phyloP scores from a whole-genome alignment of 2,797 vertebrate genomes.

The Darevskia nairensis region DNA sequence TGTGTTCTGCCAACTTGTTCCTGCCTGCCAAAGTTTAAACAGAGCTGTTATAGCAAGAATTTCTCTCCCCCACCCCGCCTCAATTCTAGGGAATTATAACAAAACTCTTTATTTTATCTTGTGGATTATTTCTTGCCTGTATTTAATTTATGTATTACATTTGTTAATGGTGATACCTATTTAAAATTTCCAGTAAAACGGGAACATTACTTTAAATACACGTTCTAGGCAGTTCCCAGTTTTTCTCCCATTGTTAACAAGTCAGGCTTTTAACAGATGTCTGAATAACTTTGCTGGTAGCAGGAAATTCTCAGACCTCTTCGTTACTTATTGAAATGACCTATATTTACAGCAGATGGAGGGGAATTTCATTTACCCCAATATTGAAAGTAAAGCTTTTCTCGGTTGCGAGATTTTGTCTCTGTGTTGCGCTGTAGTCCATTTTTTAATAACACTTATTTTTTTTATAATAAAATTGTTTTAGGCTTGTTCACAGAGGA shows the following conservation, averaged over 20 bases:
- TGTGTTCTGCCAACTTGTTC: constrained; percentile 64
- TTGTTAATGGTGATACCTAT: constrained; percentile 66
- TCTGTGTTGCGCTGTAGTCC: constrained; percentile 61
- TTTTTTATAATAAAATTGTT: constrained; percentile 60
- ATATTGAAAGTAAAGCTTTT: constrained; percentile 53
- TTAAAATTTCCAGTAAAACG: constrained; percentile 62
- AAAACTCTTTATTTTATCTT: constrained; percentile 61
- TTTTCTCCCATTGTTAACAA: constrained; percentile 68
- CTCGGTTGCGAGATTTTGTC: constrained; percentile 47
- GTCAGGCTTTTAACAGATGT: constrained; percentile 72
- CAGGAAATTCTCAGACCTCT: constrained; percentile 69
- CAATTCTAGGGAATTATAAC: constrained; percentile 29
- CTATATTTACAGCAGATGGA: constrained; percentile 72
- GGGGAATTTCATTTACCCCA: constrained; percentile 66
- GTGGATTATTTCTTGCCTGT: constrained; percentile 61
- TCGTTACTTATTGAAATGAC: constrained; percentile 72
- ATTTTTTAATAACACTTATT: constrained; percentile 74
- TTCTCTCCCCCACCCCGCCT: constrained; percentile 4
- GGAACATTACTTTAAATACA: constrained; percentile 67
- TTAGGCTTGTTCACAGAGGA: constrained; percentile 58
- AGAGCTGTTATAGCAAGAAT: constrained; percentile 51
- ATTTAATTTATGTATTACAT: constrained; percentile 71
- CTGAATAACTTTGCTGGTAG: constrained; percentile 71
- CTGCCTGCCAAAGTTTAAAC: constrained; percentile 68
- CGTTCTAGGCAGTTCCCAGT: constrained; percentile 56